Base-by-base conservation (phyloP, 2,797 vertebrate genomes). In the Sebastes steindachneri region DNA sequence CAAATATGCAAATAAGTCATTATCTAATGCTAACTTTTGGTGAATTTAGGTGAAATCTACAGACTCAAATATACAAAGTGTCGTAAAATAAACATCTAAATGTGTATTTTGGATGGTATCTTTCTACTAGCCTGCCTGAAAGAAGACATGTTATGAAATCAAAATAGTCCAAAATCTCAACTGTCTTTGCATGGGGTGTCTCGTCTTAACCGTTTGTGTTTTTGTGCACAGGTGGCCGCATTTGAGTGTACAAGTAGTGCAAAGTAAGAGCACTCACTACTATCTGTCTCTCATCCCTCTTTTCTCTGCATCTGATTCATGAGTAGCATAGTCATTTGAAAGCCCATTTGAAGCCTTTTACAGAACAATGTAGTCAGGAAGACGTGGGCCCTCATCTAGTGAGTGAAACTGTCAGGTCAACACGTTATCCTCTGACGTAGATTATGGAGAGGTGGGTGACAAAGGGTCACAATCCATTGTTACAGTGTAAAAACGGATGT, bases 381-480 rank as follows among this genome's bases (percentile, higher is more conserved):
- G 78, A 88, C 11, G 84, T 91, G 84, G 85, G 88, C 60, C 74
- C 35, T 81, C 45, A 69, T 26, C 45, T 73, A 79, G 74, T 69
- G 82, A 83, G 64, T 68, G 69, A 91, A 82, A 62, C 33, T 75
- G 62, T 72, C 85, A 83, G 88, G 90, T 91, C 90, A 92, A 88
- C 72, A 90, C 82, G 84, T 87, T 92, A 87, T 93, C 88, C 90
- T 93, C 77, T 93, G 93, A 94, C 91, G 91, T 86, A 82, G 72
- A 26, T 87, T 67, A 75, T 70, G 70, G 79, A 84, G 85, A 87
- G 87, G 79, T 5, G 53, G 70, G 81, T 84, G 80, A 81, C 71
- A 75, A 14, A 83, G 87, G 89, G 90, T 93, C 86, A 92, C 58
- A 19, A 65, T 86, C 87, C 83, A 92, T 94, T 95, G 93, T 93